Evolutionary conservation across 2,797 vertebrate genomes (phyloP).

Genomic region (Platyrinchus mystaceus): DNA sequence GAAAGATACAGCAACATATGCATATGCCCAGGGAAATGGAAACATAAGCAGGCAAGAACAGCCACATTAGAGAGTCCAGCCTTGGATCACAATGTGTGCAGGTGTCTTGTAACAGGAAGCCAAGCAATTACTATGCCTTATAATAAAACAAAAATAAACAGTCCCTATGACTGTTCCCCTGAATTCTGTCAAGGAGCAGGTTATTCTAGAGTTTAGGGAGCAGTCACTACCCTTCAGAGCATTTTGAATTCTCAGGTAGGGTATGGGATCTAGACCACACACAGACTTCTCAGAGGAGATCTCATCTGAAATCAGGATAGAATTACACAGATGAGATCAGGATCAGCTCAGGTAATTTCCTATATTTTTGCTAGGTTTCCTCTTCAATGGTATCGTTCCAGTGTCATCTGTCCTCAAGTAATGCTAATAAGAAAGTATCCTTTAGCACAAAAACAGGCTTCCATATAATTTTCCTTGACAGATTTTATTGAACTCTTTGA

Average conservation of each 20-base stretch:
- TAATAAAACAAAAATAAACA: background rate
- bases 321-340: background rate
- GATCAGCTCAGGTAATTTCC: background rate
- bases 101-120: background rate
- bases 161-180: background rate
- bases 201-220: background rate
- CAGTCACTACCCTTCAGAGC: background rate
- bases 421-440: background rate
- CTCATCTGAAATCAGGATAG: background rate
- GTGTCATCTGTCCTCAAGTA: background rate
- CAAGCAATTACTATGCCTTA: constrained; percentile 15
- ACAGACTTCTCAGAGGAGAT: background rate
- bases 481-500: constrained; percentile 36
- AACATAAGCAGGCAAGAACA: background rate
- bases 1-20: background rate
- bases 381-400: background rate
- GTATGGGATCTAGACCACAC: background rate
- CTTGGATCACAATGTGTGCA: background rate
- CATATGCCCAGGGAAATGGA: background rate
- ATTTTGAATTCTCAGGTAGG: background rate
- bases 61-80: background rate
- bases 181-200: background rate
- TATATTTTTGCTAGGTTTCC: background rate
- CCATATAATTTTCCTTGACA: background rate
- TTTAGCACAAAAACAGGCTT: background rate